Conservation (phyloP, 2,888 invertebrate genomes). For the Julus scandinavius region DNA sequence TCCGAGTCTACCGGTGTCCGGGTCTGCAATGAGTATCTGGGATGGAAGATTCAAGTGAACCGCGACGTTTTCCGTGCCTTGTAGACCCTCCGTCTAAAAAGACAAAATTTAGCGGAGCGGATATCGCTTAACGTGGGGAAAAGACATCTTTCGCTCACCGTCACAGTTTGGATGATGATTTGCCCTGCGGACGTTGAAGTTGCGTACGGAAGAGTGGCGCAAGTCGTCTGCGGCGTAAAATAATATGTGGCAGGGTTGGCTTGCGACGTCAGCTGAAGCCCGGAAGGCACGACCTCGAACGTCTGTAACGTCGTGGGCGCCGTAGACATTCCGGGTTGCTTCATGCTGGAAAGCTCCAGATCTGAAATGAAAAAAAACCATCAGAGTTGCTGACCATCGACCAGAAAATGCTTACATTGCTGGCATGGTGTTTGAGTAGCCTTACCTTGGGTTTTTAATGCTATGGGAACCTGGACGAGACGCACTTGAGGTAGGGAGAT, state of each 20-base stretch:
- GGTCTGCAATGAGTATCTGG: conserved; percentile 61
- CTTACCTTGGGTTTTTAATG: conserved; percentile 51
- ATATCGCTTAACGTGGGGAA: neutral
- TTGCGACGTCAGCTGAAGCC: conserved; percentile 57
- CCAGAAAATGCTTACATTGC: too few species aligned
- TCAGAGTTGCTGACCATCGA: too few species aligned
- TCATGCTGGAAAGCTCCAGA: neutral
- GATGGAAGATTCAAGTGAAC: conserved; percentile 62
- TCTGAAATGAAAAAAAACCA: neutral
- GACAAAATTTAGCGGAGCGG: neutral
- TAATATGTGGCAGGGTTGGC: conserved; percentile 59
- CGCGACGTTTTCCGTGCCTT: conserved; percentile 61
- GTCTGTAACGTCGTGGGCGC: conserved; percentile 57
- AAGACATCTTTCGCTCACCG: conserved; percentile 55
- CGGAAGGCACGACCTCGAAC: conserved; percentile 59
- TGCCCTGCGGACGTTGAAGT: conserved; percentile 61
- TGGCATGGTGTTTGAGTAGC: neutral
- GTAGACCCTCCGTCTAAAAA: conserved; percentile 58
- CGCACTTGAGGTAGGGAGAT: conserved; percentile 54
- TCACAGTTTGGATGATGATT: conserved; percentile 62
- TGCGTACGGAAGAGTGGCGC: conserved; percentile 58
- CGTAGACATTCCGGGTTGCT: neutral
- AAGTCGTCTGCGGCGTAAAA: conserved; percentile 56
- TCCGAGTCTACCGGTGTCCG: neutral
- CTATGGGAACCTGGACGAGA: conserved; percentile 51